Evolutionary conservation across 2,113 vertebrate species (phyloP).

Genomic region (Cynocephalus volans): DNA sequence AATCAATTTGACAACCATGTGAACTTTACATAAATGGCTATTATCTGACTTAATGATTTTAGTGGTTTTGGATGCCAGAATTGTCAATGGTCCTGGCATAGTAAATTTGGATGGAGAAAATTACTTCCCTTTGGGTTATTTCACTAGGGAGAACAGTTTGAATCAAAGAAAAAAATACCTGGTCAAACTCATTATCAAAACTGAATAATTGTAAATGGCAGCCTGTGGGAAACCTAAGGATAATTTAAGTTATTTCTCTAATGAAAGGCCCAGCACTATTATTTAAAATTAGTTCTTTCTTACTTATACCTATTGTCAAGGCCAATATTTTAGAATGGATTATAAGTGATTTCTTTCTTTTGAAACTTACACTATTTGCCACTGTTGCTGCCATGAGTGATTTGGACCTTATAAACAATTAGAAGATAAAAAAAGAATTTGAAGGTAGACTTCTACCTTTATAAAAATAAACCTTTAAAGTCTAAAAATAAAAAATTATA

Average conservation of each 20-base stretch:
- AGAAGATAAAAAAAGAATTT: not conserved
- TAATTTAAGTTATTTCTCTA: slow-evolving; percentile 30
- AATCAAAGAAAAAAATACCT: slow-evolving; percentile 48
- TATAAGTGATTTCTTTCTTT: not conserved
- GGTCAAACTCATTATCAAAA: slow-evolving; percentile 33
- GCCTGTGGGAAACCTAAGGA: not conserved
- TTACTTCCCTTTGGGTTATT: slow-evolving; percentile 49
- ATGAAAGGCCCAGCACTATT: not conserved
- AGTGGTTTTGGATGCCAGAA: not conserved
- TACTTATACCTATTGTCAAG: not conserved
- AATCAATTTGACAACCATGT: slow-evolving; percentile 24
- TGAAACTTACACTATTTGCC: not conserved
- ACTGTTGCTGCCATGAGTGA: not conserved
- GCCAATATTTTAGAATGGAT: not conserved
- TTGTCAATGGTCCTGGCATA: not conserved
- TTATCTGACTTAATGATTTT: slow-evolving; percentile 47
- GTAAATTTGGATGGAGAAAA: slow-evolving; percentile 34
- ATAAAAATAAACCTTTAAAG: not conserved
- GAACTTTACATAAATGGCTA: slow-evolving; percentile 16
- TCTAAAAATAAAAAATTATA: not conserved
- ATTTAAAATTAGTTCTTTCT: not conserved
- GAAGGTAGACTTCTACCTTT: not conserved
- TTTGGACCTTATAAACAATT: not conserved
- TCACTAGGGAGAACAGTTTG: slow-evolving; percentile 16
- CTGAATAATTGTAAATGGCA: not conserved